Base-by-base conservation (phyloP, 2,797 vertebrate species). In the Malurus splendens region DNA sequence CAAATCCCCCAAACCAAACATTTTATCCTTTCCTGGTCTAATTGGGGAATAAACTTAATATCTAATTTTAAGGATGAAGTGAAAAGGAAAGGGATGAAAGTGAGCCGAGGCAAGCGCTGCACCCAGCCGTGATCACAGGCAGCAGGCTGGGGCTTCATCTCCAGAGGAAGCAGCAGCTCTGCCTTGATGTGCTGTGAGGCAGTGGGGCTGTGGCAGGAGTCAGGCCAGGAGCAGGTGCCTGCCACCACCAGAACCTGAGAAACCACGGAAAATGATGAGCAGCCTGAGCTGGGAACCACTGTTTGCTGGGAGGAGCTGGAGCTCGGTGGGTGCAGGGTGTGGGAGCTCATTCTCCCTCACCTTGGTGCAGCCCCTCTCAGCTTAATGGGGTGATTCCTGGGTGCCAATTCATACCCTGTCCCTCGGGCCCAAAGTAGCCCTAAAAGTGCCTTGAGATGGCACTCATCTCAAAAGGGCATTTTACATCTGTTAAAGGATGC, bases 31-130 rank as follows among this genome's bases (percentile, higher is more conserved):
- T 54, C 42, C 78, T 45, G 44, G 67, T 70, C 64, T 93, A 93
- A 91, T n/a, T 91, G 86, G 68, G 42, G 87, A 91, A 88, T 88
- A 92, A 94, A 86, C 60, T 82, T 94, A 90, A 72, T 73, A 83
- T 74, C 42, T 84, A 45, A 68, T 82, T 90, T 92, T 82, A 74
- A 93, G 75, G 64, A 50, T 52, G 68, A 74, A 85, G 65, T 57
- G 75, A 76, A 93, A 94, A 84, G 80, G 67, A 59, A 71, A 82
- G 42, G 71, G 65, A 92, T 87, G 75, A 88, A 92, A 90, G 83
- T 9, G 4, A 82, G 91, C 5, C 3, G 41, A 83, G 85, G 70
- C 45, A 7, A 28, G 86, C 1, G 0, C 60, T 62, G 89, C 55
- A 13, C 73, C 73, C 89, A 2, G n/a, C 70, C 0, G 6, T 19